Conservation (phyloP, 2,113 vertebrate species). For the Paracanthobrama guichenoti region DNA sequence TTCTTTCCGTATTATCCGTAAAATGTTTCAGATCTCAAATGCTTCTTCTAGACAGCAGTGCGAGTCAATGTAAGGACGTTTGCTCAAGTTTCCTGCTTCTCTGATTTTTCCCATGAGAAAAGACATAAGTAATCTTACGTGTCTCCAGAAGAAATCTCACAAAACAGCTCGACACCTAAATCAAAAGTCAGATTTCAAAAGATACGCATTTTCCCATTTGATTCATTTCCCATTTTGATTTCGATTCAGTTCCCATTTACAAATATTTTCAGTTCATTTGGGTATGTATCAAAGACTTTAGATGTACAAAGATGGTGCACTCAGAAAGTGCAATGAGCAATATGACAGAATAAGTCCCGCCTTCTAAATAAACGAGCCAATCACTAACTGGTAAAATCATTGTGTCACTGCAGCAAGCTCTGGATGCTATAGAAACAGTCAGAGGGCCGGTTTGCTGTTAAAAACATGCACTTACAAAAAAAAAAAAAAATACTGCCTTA, state of each 20-base stretch:
- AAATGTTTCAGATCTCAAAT: background rate
- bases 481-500: no score
- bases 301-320: background rate
- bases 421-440: no score
- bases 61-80: background rate
- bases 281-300: no score
- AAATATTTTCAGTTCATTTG: background rate
- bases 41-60: background rate
- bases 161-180: background rate
- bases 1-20: background rate
- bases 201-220: background rate
- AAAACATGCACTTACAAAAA: no score
- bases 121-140: background rate
- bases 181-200: background rate
- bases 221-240: background rate
- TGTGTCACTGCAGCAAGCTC: no score
- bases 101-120: background rate
- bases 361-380: no score
- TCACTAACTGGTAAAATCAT: no score
- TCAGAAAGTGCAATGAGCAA: no score
- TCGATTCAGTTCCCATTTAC: background rate
- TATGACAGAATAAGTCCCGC: no score
- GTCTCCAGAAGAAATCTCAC: background rate
- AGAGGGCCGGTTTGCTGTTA: no score
- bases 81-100: background rate